Percentiles rank a stretch among this genome's conserved stretches.
These are phyloP conservation scores for Rutilus rutilus DNA, from an alignment of 2,113 vertebrate species.

Conservation along the genomic window DNA sequence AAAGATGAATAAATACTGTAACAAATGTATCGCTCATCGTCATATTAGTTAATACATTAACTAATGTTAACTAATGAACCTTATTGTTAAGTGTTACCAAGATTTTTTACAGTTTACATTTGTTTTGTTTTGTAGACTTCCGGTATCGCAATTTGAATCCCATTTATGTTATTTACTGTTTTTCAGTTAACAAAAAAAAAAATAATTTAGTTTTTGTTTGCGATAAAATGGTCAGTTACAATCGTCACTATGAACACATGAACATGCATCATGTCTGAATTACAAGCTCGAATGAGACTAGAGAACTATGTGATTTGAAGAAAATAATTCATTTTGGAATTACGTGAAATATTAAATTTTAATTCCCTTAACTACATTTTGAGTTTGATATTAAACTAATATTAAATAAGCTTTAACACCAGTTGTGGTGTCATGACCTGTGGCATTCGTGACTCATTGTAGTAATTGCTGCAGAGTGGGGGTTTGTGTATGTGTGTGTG, in stretches of 20 bases:
- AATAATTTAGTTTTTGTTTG: not conserved
- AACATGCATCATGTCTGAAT: not conserved
- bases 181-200: not conserved
- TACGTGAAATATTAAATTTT: not conserved
- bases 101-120: too few species aligned
- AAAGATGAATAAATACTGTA: too few species aligned
- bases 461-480: conserved; percentile 45
- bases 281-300: not conserved
- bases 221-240: not conserved
- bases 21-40: too few species aligned
- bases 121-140: too few species aligned
- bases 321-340: not conserved
- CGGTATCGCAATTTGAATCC: too few species aligned
- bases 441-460: conserved; percentile 47
- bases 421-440: conserved; percentile 45
- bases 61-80: too few species aligned
- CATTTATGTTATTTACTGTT: too few species aligned
- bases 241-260: too few species aligned
- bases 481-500: conserved; percentile 37
- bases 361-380: not conserved
- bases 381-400: conserved; percentile 40
- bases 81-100: too few species aligned
- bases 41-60: too few species aligned
- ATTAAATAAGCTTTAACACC: conserved; percentile 51
- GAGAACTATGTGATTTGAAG: not conserved